Conservation (phyloP, 2,113 vertebrate genomes). For the Dasyprocta punctata region DNA sequence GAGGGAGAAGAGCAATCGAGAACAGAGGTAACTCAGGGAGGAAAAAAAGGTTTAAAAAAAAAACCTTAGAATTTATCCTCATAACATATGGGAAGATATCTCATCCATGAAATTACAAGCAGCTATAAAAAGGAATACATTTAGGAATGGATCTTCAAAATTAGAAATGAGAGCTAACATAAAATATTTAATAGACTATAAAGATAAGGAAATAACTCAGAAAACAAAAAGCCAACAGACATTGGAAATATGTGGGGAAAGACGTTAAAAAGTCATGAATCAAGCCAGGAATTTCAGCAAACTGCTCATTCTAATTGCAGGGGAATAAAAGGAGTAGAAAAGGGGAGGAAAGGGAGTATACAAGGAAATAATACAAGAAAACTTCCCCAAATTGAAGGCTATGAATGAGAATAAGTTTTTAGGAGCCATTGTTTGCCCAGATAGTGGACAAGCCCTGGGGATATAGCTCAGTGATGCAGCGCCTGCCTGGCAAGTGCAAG, state of each 20-base stretch:
- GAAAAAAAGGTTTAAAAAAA: background rate
- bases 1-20: background rate
- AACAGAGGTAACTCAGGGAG: background rate
- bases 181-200: background rate
- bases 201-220: background rate
- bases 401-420: background rate
- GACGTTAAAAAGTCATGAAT: background rate
- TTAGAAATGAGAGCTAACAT: background rate
- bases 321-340: background rate
- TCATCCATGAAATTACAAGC: background rate
- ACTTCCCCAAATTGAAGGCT: background rate
- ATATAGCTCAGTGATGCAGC: too few relatives aligned
- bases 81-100: background rate
- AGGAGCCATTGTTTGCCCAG: background rate
- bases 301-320: background rate
- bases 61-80: background rate
- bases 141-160: background rate
- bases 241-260: background rate
- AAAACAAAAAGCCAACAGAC: background rate
- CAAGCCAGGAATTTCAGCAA: background rate
- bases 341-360: fast-evolving
- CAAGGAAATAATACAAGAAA: background rate
- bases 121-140: background rate
- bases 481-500: too few relatives aligned
- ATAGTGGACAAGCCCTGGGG: too few relatives aligned